A percentile compares a stretch with the other conserved stretches of the same genome.
Conservation (phyloP, 1,140 invertebrate species). For the Hestina assimilis region DNA sequence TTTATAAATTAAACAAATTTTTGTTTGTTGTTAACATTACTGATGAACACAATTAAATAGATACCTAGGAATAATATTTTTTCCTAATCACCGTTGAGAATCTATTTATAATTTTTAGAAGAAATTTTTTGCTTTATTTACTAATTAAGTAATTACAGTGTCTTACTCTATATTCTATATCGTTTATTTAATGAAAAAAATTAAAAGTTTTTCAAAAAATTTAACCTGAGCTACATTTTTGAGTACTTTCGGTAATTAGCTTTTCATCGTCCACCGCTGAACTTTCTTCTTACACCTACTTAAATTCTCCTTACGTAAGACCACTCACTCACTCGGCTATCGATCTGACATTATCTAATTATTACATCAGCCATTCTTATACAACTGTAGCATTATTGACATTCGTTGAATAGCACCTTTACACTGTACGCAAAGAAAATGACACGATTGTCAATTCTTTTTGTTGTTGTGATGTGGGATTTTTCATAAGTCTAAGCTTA, state of each 20-base stretch:
- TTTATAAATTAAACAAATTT: too few species aligned
- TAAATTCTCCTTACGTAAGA: constrained; percentile 40
- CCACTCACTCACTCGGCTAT: constrained; percentile 42
- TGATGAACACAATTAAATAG: too few species aligned
- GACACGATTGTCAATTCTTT: background rate
- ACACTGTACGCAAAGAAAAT: constrained; percentile 2
- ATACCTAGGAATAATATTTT: too few species aligned
- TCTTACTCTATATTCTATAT: too few species aligned
- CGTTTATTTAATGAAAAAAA: too few species aligned
- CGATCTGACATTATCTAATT: constrained; percentile 63
- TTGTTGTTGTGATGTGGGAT: background rate
- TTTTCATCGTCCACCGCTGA: constrained; percentile 16
- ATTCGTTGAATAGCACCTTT: constrained; percentile 31
- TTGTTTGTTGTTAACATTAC: too few species aligned
- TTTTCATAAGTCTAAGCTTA: background rate
- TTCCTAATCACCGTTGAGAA: too few species aligned
- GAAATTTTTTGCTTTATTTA: too few species aligned
- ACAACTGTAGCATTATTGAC: constrained; percentile 48
- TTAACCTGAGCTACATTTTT: background rate
- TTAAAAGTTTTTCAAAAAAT: background rate
- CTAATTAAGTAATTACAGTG: too few species aligned
- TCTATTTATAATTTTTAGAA: too few species aligned
- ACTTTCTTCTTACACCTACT: constrained; percentile 44
- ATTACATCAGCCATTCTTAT: constrained; percentile 56
- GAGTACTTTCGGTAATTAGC: constrained; percentile 3